Evolutionary conservation across 2,888 invertebrate species (phyloP).

Genomic region (Netelia inedita): DNA sequence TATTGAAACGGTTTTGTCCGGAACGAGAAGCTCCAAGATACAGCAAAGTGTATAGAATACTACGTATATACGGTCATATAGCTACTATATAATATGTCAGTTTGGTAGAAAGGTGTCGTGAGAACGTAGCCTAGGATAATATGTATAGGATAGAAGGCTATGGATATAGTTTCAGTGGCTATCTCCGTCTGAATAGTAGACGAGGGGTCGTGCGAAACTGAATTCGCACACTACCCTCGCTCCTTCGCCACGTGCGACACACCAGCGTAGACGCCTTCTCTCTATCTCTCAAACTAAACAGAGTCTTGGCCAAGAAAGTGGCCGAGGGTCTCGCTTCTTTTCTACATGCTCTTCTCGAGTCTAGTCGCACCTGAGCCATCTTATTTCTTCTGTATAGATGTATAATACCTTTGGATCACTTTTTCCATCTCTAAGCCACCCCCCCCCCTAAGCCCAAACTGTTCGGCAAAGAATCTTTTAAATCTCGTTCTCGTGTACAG

Average conservation of each 20-base stretch:
- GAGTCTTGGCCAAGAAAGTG: conserved; percentile 28
- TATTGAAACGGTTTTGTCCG: conserved; percentile 42
- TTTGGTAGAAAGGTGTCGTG: neutral
- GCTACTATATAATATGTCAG: no score
- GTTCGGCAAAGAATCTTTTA: no score
- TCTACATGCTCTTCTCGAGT: neutral
- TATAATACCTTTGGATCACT: no score
- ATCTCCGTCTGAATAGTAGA: conserved; percentile 24
- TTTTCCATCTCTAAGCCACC: no score
- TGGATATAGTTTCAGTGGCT: neutral
- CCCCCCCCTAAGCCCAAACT: no score
- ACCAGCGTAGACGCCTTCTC: neutral
- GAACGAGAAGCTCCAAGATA: neutral
- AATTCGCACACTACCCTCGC: conserved; percentile 14
- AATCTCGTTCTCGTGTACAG: no score
- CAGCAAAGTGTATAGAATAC: neutral
- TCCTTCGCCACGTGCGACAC: neutral
- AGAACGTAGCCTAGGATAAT: conserved; percentile 21
- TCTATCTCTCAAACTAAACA: neutral
- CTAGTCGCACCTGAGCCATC: conserved; percentile 38
- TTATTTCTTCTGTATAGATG: neutral
- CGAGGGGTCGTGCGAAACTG: conserved; percentile 13
- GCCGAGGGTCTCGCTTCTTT: conserved; percentile 20
- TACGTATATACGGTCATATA: neutral
- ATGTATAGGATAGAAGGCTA: conserved; percentile 14